A percentile compares a stretch with the other conserved stretches of the same genome.
Conservation (phyloP, 1,140 invertebrate genomes). For the Euura lappo region DNA sequence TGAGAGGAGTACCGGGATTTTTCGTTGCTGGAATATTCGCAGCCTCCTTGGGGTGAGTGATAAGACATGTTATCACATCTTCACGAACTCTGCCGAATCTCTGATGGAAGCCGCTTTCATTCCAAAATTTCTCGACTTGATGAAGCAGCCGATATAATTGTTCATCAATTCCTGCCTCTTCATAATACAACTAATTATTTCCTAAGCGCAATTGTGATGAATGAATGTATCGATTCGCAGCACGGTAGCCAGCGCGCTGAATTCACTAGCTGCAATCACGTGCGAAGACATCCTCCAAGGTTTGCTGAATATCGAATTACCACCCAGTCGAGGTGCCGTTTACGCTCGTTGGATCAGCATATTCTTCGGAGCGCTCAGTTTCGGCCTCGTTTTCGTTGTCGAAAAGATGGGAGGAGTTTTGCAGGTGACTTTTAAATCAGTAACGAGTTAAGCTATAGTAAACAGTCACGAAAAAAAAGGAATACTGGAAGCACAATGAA, state of each 20-base stretch:
- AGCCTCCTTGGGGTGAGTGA: slow-evolving; percentile 70
- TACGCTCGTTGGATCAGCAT: slow-evolving; percentile 70
- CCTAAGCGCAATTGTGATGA: no score
- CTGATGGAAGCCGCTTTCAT: background rate
- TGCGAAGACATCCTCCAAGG: slow-evolving; percentile 85
- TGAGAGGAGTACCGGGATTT: slow-evolving; percentile 81
- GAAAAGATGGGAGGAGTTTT: slow-evolving; percentile 81
- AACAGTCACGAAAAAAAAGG: no score
- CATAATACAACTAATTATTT: no score
- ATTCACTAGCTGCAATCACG: slow-evolving; percentile 88
- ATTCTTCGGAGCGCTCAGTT: slow-evolving; percentile 68
- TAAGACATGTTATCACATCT: background rate
- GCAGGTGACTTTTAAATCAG: slow-evolving; percentile 61
- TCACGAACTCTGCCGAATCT: background rate
- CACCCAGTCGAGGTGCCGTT: slow-evolving; percentile 72
- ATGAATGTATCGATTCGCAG: slow-evolving; percentile 57
- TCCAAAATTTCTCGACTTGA: background rate
- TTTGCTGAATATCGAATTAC: slow-evolving; percentile 70
- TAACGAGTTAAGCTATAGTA: no score
- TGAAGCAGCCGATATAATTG: no score
- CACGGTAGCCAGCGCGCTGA: slow-evolving; percentile 90
- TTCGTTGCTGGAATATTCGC: slow-evolving; percentile 86
- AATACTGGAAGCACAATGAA: no score
- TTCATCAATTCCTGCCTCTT: no score
- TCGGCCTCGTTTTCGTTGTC: slow-evolving; percentile 78